A percentile compares a stretch with the other conserved stretches of the same genome.
phyloP scores from a whole-genome alignment of 2,113 vertebrate genomes.

The Atlantisia rogersi region DNA sequence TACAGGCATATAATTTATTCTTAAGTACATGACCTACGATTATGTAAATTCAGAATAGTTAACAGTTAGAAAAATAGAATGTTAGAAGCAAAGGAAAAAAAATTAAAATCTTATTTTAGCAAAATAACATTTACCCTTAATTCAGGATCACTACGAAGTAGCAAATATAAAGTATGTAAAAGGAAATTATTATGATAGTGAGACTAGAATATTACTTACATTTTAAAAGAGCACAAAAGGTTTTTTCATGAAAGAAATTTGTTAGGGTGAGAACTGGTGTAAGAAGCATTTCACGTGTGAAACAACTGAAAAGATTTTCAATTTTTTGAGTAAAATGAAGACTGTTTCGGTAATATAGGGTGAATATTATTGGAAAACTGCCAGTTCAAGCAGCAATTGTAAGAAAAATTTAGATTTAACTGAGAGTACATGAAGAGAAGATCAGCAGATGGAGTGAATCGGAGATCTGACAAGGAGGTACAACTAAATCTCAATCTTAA shows the following conservation, averaged over 20 bases:
- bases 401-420: not conserved
- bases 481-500: not conserved
- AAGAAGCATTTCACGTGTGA: accelerated
- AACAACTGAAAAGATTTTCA: not conserved
- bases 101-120: not conserved
- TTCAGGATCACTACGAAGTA: not conserved
- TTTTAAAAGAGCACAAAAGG: not conserved
- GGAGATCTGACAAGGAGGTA: not conserved
- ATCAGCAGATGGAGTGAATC: not conserved
- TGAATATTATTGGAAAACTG: not conserved
- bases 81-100: not conserved
- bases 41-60: not conserved
- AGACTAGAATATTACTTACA: not conserved
- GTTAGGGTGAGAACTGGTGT: not conserved
- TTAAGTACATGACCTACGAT: not conserved
- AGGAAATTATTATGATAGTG: not conserved
- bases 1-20: not conserved
- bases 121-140: not conserved
- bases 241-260: not conserved
- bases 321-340: not conserved
- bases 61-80: not conserved
- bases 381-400: not conserved
- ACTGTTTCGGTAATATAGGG: not conserved
- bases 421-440: not conserved
- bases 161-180: not conserved